These are phyloP conservation scores for Gymnogyps californianus DNA, from an alignment of 2,113 vertebrate species.

Conservation along the genomic window DNA sequence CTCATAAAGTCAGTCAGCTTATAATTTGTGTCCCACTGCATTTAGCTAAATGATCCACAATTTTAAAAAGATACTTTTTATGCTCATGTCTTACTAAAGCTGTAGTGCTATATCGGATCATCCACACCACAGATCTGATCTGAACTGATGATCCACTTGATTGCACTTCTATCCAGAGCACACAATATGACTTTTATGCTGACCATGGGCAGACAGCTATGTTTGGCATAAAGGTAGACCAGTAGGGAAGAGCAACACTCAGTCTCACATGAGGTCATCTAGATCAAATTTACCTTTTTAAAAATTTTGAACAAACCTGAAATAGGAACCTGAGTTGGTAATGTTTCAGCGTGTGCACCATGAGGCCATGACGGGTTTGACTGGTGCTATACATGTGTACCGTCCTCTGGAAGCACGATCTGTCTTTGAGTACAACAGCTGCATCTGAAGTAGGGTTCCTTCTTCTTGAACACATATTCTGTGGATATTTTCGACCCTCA, in stretches of 20 bases:
- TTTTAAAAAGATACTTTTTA: neutral
- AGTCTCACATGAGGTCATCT: no score
- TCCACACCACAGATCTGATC: neutral
- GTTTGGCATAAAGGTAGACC: neutral
- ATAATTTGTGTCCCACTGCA: constrained; percentile 5
- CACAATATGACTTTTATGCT: neutral
- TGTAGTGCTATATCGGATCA: neutral
- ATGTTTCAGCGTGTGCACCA: neutral
- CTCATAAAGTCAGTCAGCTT: constrained; percentile 9
- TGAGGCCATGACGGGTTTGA: neutral
- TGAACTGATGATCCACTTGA: neutral
- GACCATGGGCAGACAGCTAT: neutral
- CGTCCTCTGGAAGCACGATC: neutral
- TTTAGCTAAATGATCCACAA: neutral
- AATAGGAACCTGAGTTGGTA: accelerated
- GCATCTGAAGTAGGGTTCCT: neutral
- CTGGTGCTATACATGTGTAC: accelerated
- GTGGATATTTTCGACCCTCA: neutral
- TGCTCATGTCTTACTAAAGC: neutral
- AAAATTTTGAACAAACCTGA: neutral
- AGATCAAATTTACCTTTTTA: neutral
- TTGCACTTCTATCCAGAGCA: neutral
- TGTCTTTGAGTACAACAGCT: neutral
- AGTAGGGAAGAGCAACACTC: neutral
- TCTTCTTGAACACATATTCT: neutral